Evolutionary conservation across 2,113 vertebrate genomes (phyloP).

Genomic region (Chlorodrepanis virens): DNA sequence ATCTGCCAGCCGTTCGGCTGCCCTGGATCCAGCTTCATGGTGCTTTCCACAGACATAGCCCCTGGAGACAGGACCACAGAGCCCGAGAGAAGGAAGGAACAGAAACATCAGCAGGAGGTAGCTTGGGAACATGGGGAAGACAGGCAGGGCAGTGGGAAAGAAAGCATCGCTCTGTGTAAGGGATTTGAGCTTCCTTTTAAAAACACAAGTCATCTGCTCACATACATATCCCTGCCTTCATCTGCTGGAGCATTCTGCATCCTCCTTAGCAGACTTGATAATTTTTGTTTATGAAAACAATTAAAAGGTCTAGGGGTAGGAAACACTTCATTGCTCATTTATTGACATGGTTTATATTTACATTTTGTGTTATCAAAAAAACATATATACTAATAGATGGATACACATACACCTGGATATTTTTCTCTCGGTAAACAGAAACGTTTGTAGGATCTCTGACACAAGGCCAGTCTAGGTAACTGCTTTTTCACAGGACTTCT

Average conservation of each 20-base stretch:
- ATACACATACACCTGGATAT: neutral
- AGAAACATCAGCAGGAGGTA: neutral
- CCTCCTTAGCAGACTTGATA: neutral
- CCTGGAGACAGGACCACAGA: conserved; percentile 40
- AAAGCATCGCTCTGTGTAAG: fast-evolving
- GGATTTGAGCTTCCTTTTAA: neutral
- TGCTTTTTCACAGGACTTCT: neutral
- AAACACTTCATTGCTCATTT: neutral
- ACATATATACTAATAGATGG: neutral
- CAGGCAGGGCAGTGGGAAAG: neutral
- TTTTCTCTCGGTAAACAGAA: neutral
- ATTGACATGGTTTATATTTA: neutral
- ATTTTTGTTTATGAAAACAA: neutral
- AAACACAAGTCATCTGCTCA: neutral
- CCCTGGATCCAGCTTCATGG: neutral
- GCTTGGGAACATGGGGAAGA: neutral
- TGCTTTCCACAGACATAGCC: fast-evolving
- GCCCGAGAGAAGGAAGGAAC: neutral
- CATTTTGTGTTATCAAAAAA: neutral
- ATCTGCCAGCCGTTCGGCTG: conserved; percentile 59
- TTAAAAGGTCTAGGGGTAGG: neutral
- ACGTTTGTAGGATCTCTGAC: neutral
- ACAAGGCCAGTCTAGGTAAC: neutral
- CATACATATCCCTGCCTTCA: neutral
- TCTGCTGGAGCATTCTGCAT: neutral